Conservation (phyloP, 2,888 invertebrate species). For the Dioctria rufipes region DNA sequence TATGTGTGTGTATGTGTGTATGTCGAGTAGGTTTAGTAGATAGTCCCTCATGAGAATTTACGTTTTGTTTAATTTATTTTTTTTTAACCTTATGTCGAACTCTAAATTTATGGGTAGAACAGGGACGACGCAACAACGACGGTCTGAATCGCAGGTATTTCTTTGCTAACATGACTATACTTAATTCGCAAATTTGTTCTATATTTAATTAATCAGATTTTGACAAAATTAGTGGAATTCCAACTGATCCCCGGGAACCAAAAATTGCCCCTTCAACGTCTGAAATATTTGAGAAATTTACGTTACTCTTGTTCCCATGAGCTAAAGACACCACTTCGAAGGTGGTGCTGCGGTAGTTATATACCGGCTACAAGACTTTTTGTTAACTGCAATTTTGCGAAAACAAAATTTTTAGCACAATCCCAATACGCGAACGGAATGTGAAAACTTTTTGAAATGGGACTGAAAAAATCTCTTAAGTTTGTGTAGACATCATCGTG, state of each 20-base stretch:
- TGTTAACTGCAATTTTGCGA: slow-evolving; percentile 26
- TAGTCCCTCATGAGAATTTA: slow-evolving; percentile 39
- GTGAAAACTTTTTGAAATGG: slow-evolving; percentile 32
- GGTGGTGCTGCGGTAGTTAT: slow-evolving; percentile 47
- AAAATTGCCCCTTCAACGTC: slow-evolving; percentile 15
- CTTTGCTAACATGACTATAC: slow-evolving; percentile 5
- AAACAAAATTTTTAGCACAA: slow-evolving; percentile 49
- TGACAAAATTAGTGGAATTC: slow-evolving; percentile 59
- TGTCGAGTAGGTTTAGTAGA: too few relatives aligned
- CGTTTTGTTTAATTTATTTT: not conserved
- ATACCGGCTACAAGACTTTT: slow-evolving; percentile 15
- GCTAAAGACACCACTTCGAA: slow-evolving; percentile 47
- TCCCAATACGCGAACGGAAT: slow-evolving; percentile 24
- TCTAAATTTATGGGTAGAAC: slow-evolving; percentile 39
- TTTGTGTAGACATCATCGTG: too few relatives aligned
- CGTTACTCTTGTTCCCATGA: slow-evolving; percentile 62
- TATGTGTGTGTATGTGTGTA: too few relatives aligned
- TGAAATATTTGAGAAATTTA: slow-evolving; percentile 61
- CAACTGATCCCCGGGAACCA: slow-evolving; percentile 18
- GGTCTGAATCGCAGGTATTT: not conserved
- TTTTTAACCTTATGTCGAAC: slow-evolving; percentile 5
- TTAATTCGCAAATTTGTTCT: slow-evolving; percentile 57
- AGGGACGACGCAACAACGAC: not conserved
- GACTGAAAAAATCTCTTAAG: not conserved
- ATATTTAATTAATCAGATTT: slow-evolving; percentile 59